Conservation (phyloP, 2,797 vertebrate species). For the Tragelaphus eurycerus region DNA sequence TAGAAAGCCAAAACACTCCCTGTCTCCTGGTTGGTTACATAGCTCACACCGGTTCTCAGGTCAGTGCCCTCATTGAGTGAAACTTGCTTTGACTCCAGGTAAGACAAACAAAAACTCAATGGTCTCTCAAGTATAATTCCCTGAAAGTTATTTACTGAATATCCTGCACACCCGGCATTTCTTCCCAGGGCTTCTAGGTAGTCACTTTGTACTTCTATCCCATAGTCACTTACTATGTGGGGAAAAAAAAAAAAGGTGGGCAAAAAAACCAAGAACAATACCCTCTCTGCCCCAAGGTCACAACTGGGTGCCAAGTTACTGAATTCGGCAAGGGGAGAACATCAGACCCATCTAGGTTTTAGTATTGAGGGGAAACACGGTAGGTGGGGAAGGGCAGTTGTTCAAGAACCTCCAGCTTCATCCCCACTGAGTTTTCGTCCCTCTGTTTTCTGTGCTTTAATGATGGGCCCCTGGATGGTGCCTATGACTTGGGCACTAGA, state of each 20-base stretch:
- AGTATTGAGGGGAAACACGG: background rate
- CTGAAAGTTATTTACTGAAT: background rate
- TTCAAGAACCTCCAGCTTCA: background rate
- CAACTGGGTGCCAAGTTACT: background rate
- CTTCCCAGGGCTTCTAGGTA: background rate
- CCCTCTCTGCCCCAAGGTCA: background rate
- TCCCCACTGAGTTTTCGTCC: background rate
- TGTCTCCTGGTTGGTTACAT: background rate
- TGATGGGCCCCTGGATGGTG: background rate
- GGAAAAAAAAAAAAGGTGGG: background rate
- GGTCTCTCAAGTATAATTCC: background rate
- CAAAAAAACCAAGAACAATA: background rate
- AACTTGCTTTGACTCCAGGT: background rate
- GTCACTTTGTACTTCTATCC: background rate
- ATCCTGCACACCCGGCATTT: background rate
- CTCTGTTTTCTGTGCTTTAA: background rate
- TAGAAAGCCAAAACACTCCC: conserved; percentile 10
- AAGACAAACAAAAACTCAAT: background rate
- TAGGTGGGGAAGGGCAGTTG: background rate
- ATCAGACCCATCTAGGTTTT: background rate
- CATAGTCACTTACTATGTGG: background rate
- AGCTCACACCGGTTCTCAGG: background rate
- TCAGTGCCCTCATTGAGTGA: background rate
- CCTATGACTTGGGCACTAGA: background rate
- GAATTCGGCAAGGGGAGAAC: background rate